Evolutionary conservation across 2,113 vertebrate genomes (phyloP).

Genomic region (Neomonachus schauinslandi): DNA sequence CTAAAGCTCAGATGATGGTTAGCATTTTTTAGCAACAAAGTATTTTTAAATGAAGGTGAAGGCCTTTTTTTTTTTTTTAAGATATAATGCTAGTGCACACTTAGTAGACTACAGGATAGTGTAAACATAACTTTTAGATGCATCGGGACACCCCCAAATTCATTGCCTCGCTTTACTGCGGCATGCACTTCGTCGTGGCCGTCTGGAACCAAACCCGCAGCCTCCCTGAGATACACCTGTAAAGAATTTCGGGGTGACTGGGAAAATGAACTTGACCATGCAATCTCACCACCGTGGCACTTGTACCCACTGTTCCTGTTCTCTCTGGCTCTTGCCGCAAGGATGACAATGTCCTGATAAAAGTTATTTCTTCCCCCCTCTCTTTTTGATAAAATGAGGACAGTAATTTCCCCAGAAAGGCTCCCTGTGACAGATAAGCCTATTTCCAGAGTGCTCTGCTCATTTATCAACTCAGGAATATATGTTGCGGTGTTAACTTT

Average conservation of each 20-base stretch:
- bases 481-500: neutral
- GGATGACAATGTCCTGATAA: neutral
- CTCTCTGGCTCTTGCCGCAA: neutral
- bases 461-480: neutral
- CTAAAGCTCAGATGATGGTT: neutral
- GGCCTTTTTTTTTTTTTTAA: neutral
- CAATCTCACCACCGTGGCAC: rapidly evolving
- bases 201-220: neutral
- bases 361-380: neutral
- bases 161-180: neutral
- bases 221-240: neutral
- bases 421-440: neutral
- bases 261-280: rapidly evolving
- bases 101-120: neutral
- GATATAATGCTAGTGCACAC: neutral
- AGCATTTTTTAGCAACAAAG: neutral
- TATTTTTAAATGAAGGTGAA: neutral
- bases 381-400: neutral
- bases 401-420: neutral
- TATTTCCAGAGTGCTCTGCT: neutral
- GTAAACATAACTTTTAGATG: neutral
- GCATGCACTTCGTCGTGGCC: neutral
- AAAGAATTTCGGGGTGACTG: rapidly evolving
- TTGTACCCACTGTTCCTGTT: rapidly evolving
- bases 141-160: neutral